Evolutionary conservation across 2,797 vertebrate species (phyloP), one percentile per base, ranked within the genome.

Genomic region (Pseudochromis fuscus): DNA sequence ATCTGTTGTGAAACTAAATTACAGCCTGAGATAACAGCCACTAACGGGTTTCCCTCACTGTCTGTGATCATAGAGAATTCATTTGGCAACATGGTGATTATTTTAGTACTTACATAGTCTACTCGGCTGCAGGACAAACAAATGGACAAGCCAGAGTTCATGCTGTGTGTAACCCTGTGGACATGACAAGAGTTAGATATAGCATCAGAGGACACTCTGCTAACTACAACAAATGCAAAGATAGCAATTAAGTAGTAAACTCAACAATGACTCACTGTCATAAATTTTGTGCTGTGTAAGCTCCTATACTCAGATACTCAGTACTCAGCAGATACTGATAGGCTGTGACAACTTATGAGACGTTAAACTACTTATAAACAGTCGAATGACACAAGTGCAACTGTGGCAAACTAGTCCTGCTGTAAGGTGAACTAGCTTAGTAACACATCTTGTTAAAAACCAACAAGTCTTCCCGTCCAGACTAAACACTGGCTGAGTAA

Each of bases 61-160:
- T 1, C 4, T 37, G 35, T 25, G 30, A 66, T n/a, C 19, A 46
- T 2, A 23, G 16, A 37, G 35, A 4, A 37, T 15, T 4, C 13
- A 37, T 31, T 45, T 25, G 7, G 30, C 3, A 2, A 16, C n/a
- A 24, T 12, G 40, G 5, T 24, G 5, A 31, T 52, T 3, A 28
- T 13, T 46, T 5, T 3, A 30, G 24, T 57, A 68, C 63, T 68
- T 71, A 83, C 75, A 76, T n/a, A 19, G 5, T 15, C 33, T 37
- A 19, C 6, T 52, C 69, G 52, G 23, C 12, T 72, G 66, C 7
- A 56, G 21, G 46, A 25, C 5, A 77, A 40, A 68, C 31, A 69
- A 33, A 56, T 25, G 18, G 38, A 49, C 7, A 13, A 40, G 24
- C 40, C 49, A 64, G 28, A 52, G 49, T 40, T 13, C 55, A 73